Evolutionary conservation across 2,113 vertebrate genomes (phyloP).

Genomic region (Vulpes ferrilata): DNA sequence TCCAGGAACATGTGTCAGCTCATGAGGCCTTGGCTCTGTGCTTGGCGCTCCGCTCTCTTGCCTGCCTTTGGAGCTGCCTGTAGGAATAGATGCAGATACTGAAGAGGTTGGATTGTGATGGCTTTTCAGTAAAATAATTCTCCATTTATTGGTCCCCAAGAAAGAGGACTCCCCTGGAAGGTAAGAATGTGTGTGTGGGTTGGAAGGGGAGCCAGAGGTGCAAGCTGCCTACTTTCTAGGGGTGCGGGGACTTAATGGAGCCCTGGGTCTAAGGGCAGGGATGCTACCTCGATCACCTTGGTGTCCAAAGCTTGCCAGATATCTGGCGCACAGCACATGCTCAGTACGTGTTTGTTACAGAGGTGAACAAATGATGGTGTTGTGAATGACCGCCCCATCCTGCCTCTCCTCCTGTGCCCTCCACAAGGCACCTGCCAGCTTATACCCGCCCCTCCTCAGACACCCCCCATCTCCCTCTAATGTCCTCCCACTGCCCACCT

Average conservation of each 20-base stretch:
- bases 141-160: background rate
- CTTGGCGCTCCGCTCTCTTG: background rate
- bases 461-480: background rate
- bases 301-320: background rate
- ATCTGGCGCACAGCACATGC: background rate
- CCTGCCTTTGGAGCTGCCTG: background rate
- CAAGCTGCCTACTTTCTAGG: background rate
- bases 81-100: background rate
- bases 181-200: background rate
- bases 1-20: background rate
- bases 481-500: background rate
- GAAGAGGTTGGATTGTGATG: background rate
- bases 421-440: accelerated
- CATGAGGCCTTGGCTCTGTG: accelerated
- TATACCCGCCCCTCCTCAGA: background rate
- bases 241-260: no score
- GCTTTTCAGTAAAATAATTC: background rate
- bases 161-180: background rate
- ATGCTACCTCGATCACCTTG: no score
- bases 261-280: background rate
- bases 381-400: background rate
- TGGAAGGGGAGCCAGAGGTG: background rate
- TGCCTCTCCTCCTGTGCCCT: background rate
- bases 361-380: background rate
- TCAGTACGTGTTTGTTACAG: background rate